Evolutionary conservation across 2,797 vertebrate species (phyloP), one percentile per base, ranked within the genome.

Genomic region (Coregonus ussuriensis): DNA sequence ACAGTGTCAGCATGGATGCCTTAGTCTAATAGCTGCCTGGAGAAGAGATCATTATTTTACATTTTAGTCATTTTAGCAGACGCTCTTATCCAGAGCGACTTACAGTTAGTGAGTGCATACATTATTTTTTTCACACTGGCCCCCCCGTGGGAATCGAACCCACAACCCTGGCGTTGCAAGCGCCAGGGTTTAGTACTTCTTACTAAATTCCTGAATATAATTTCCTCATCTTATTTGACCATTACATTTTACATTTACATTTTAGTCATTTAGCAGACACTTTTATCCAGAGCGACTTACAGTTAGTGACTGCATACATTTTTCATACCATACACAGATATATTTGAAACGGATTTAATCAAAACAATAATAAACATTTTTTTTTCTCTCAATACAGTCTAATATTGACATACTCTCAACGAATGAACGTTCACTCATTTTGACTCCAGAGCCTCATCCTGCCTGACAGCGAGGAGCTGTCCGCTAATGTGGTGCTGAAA

Each of bases 1-100:
- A 68, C 29, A 33, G 66, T 25, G 59, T 68, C 66, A 68, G 66
- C 66, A 68, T 13, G 66, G 31, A 68, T 59, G 31, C 14, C 66
- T 68, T 13, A 13, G 66, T 68, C 14, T 68, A 16, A 33, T 37
- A 68, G 66, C 66, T 68, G 29, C 59, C 59, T 11, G 59, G 66
- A 35, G 66, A 68, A 68, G 16, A 68, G 66, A 35, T 6, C 16
- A 2, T 4, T 37, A 14, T 35, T 25, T 25, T 25, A 25, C 25
- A 25, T 25, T 25, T 25, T 25, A 25, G 25, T 25, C 25, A 25
- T 25, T 25, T 25, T 25, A 25, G 25, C 25, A 25, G 25, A 25
- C 25, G 25, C 25, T 25, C 25, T 25, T 25, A 25, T 25, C 25
- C 25, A 25, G 25, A 25, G 25, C 25, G 25, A 25, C 25, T 25